Evolutionary conservation across 2,797 vertebrate species (phyloP).

Genomic region (Vireo griseus): DNA sequence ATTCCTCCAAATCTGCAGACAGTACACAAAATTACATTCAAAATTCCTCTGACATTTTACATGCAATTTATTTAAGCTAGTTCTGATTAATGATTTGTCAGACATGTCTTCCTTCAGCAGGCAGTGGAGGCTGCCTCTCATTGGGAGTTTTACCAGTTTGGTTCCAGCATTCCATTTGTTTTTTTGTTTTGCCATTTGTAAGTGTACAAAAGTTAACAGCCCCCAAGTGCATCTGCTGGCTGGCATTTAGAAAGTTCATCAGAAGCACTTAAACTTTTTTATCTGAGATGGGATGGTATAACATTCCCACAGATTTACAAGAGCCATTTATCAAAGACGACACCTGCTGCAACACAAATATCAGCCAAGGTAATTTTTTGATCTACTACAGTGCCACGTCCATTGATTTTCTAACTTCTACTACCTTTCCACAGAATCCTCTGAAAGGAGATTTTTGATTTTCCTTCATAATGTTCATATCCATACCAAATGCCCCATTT

Average conservation of each 20-base stretch:
- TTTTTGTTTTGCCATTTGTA: neutral
- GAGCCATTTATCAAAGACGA: constrained; percentile 39
- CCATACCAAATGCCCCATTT: neutral
- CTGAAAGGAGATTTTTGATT: neutral
- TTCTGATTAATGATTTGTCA: neutral
- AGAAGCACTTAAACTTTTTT: constrained; percentile 46
- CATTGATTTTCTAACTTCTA: neutral
- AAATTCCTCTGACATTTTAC: neutral
- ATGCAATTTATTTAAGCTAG: neutral
- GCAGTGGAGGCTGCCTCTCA: neutral
- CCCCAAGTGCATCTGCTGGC: neutral
- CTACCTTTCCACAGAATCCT: neutral
- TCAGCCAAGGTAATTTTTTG: constrained; percentile 19
- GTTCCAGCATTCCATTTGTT: constrained; percentile 7
- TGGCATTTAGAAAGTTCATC: constrained; percentile 69
- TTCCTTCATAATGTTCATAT: neutral
- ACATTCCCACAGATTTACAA: constrained; percentile 44
- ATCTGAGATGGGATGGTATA: neutral
- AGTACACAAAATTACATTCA: neutral
- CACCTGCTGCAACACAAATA: constrained; percentile 2
- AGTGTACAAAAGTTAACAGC: constrained; percentile 30
- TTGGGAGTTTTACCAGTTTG: neutral
- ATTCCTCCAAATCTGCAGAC: neutral
- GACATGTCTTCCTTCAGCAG: neutral
- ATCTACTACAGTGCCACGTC: neutral